Percentiles rank a stretch among this genome's conserved stretches.
Evolutionary conservation across 2,888 invertebrate species (phyloP).

Genomic region (Eubasilissa splendida): DNA sequence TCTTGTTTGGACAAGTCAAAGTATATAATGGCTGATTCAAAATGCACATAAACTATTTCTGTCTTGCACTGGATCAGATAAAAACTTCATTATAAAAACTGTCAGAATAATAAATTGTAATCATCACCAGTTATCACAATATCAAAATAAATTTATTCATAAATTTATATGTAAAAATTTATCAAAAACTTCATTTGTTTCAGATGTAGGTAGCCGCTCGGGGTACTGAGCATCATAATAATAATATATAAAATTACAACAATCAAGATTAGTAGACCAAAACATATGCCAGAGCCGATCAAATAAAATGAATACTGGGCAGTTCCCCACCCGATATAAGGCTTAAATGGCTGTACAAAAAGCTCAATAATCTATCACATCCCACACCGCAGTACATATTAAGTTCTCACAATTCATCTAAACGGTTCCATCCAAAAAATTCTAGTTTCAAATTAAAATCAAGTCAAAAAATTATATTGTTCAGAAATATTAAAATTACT

Average conservation of each 20-base stretch:
- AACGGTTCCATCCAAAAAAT: no score
- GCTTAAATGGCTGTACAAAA: no score
- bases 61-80: constrained; percentile 34
- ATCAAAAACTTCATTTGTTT: constrained; percentile 45
- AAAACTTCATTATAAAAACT: constrained; percentile 27
- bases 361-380: no score
- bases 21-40: constrained; percentile 38
- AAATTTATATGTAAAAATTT: constrained; percentile 49
- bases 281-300: constrained; percentile 34
- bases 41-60: constrained; percentile 25
- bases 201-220: constrained; percentile 32
- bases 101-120: constrained; percentile 42
- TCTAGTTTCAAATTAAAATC: no score
- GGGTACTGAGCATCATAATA: constrained; percentile 27
- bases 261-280: constrained; percentile 50
- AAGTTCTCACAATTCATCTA: no score
- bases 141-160: constrained; percentile 50
- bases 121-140: constrained; percentile 47
- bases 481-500: no score
- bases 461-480: no score
- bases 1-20: constrained; percentile 38
- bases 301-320: not conserved
- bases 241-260: constrained; percentile 33
- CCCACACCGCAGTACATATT: no score
- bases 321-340: no score